phyloP scores from a whole-genome alignment of 2,113 vertebrate species.

The Pipa parva region DNA sequence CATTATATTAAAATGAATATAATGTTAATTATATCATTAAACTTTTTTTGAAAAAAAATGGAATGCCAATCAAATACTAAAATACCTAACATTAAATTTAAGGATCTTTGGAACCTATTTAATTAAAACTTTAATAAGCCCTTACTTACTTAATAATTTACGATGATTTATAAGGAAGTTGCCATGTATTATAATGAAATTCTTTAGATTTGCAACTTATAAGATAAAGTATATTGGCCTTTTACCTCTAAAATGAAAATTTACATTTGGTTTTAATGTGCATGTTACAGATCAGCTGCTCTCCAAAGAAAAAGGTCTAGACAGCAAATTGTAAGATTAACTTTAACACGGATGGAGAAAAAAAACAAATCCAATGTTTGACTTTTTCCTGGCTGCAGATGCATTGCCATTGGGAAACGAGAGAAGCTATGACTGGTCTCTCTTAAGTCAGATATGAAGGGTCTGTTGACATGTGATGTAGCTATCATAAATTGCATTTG shows the following conservation, averaged over 20 bases:
- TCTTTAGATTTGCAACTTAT: background rate
- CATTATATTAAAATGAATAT: background rate
- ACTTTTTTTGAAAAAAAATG: background rate
- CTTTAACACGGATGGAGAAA: background rate
- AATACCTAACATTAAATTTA: conserved; percentile 1
- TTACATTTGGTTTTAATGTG: conserved; percentile 1
- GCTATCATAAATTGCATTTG: conserved; percentile 33
- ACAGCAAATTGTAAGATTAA: conserved; percentile 2
- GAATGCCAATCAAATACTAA: background rate
- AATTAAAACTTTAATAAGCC: background rate
- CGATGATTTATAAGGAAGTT: background rate
- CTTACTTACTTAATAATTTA: background rate
- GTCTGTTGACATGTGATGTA: conserved; percentile 1
- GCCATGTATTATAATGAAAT: background rate
- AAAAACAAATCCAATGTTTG: conserved; percentile 4
- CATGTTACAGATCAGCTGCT: background rate
- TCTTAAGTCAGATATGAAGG: conserved; percentile 5
- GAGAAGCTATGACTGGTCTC: background rate
- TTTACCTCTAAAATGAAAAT: background rate
- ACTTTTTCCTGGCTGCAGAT: background rate
- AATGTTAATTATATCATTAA: no score
- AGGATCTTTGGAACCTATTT: background rate
- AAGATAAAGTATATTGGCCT: background rate
- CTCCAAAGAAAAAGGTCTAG: background rate
- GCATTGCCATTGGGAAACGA: conserved; percentile 1